These are phyloP conservation scores for Aproaerema taeniolella DNA, from an alignment of 2,888 invertebrate genomes.

Conservation along the genomic window DNA sequence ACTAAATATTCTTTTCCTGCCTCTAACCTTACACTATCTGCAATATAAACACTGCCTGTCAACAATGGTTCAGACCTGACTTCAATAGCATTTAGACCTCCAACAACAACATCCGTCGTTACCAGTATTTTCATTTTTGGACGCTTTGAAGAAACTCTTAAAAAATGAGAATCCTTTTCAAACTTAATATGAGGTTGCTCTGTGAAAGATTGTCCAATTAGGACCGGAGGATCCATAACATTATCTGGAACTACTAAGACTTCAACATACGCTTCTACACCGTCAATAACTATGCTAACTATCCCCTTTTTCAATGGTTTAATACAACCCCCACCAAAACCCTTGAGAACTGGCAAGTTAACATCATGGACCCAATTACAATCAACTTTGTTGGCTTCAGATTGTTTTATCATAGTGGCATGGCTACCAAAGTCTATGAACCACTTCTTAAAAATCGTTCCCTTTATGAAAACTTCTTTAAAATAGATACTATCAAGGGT, in stretches of 20 bases:
- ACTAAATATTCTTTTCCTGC: not conserved
- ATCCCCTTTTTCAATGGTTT: not conserved
- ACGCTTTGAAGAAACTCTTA: too few relatives aligned
- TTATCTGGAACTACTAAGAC: too few relatives aligned
- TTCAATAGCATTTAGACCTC: not conserved
- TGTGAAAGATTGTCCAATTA: too few relatives aligned
- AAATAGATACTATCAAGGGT: not conserved
- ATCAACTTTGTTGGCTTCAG: not conserved
- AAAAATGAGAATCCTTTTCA: too few relatives aligned
- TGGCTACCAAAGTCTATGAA: constrained; percentile 2
- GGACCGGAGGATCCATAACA: too few relatives aligned
- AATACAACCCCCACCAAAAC: constrained; percentile 2
- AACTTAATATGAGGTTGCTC: too few relatives aligned
- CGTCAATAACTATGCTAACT: not conserved
- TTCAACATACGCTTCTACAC: too few relatives aligned
- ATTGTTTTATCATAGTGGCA: not conserved
- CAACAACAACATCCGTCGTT: constrained; percentile 3
- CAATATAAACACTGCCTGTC: not conserved
- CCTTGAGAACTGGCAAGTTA: constrained; percentile 1
- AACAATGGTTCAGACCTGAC: not conserved
- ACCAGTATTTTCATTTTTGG: not conserved
- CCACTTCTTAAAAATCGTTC: not conserved
- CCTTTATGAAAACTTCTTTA: not conserved
- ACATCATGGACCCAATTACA: too few relatives aligned
- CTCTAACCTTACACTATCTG: not conserved